Conservation (phyloP, 2,888 invertebrate species). For the Cyaniris semiargus region DNA sequence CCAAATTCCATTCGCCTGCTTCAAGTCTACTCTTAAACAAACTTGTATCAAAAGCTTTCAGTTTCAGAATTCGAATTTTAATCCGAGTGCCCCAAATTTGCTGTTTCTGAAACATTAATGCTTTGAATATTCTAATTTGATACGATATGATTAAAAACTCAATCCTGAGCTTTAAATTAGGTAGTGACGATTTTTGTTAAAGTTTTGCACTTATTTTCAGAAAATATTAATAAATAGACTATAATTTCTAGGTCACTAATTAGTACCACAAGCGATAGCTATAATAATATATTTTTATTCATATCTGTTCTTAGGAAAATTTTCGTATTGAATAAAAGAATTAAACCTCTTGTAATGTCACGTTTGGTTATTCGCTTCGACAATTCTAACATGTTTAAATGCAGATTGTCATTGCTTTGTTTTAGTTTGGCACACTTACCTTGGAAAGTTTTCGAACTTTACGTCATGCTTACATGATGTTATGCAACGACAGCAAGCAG, state of each 20-base stretch:
- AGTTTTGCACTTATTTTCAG: too few relatives aligned
- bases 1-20: slow-evolving; percentile 7
- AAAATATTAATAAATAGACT: too few relatives aligned
- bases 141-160: background rate
- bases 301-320: too few relatives aligned
- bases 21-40: background rate
- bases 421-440: slow-evolving; percentile 29
- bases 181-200: background rate
- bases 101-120: background rate
- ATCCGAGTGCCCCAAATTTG: slow-evolving; percentile 3
- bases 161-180: background rate
- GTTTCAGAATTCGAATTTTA: slow-evolving; percentile 18
- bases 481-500: background rate
- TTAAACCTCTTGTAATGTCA: background rate
- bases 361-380: background rate
- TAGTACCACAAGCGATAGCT: too few relatives aligned
- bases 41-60: slow-evolving; percentile 17
- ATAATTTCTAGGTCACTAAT: background rate
- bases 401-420: slow-evolving; percentile 18
- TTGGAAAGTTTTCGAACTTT: background rate
- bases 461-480: background rate
- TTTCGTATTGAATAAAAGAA: too few relatives aligned
- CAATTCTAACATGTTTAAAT: background rate
- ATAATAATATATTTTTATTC: too few relatives aligned
- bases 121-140: slow-evolving; percentile 14